A percentile compares a stretch with the other conserved stretches of the same genome.
These are phyloP conservation scores for Sphaeramia orbicularis DNA, from an alignment of 2,797 vertebrate species.

Conservation along the genomic window DNA sequence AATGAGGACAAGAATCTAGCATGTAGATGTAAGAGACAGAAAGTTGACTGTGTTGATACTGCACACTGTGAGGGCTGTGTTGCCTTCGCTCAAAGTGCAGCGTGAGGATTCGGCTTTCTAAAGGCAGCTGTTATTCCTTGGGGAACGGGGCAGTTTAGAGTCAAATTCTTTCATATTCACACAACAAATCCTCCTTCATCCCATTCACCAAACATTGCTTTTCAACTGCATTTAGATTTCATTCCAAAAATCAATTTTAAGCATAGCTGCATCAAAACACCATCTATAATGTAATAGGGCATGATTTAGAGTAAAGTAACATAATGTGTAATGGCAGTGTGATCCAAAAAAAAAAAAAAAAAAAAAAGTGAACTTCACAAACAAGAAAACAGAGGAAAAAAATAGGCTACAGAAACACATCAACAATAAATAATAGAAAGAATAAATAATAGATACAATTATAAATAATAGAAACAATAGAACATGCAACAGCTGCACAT, in stretches of 20 bases:
- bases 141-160: conserved; percentile 37
- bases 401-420: conserved; percentile 2
- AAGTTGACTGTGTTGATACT: conserved; percentile 43
- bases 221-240: conserved; percentile 18
- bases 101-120: conserved; percentile 46
- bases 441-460: conserved; percentile 30
- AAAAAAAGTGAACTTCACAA: conserved; percentile 18
- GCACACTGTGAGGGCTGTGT: conserved; percentile 16
- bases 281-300: background rate
- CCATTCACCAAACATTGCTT: conserved; percentile 11
- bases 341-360: no score
- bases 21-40: conserved; percentile 48
- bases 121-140: conserved; percentile 26
- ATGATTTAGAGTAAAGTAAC: background rate
- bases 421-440: conserved; percentile 35
- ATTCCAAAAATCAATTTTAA: conserved; percentile 21
- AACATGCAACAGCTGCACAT: conserved; percentile 3
- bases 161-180: conserved; percentile 29
- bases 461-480: conserved; percentile 25
- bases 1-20: conserved; percentile 68
- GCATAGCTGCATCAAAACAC: background rate
- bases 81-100: conserved; percentile 32
- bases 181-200: conserved; percentile 40
- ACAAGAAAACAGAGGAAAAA: conserved; percentile 6
- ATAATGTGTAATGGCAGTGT: background rate